Evolutionary conservation across 2,113 vertebrate species (phyloP).

Genomic region (Archocentrus centrarchus): DNA sequence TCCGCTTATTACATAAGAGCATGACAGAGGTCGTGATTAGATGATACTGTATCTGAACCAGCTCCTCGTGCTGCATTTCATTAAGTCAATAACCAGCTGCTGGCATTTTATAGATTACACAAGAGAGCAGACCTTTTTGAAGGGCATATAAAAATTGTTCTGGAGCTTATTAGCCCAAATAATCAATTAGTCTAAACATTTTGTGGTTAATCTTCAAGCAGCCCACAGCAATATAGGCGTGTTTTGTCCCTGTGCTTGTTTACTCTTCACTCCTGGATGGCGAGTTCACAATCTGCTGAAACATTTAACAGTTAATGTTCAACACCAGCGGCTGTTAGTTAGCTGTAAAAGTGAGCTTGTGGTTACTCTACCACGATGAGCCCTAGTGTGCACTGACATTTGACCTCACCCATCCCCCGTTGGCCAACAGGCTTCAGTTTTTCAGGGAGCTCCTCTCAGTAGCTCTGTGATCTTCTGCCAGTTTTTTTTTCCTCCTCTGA

Average conservation of each 20-base stretch:
- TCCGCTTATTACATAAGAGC: conserved; percentile 15
- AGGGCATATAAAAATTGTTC: not conserved
- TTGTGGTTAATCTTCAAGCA: conserved; percentile 27
- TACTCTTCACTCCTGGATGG: conserved; percentile 5
- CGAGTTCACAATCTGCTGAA: conserved; percentile 32
- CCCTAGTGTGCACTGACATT: conserved; percentile 56
- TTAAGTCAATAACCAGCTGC: conserved; percentile 37
- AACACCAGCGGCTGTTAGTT: conserved; percentile 8
- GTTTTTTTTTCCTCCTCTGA: not conserved
- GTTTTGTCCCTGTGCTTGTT: conserved; percentile 15
- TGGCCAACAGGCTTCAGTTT: conserved; percentile 4
- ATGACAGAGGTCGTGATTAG: not conserved
- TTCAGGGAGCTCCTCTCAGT: conserved; percentile 6
- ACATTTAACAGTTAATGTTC: conserved; percentile 47
- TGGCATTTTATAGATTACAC: conserved; percentile 36
- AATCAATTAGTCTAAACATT: conserved; percentile 44
- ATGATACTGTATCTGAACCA: not conserved
- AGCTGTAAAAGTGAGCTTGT: conserved; percentile 38
- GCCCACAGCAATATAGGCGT: not conserved
- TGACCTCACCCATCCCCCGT: conserved; percentile 52
- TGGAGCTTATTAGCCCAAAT: conserved; percentile 21
- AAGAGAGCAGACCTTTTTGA: not conserved
- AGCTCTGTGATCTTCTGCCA: not conserved
- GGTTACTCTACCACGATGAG: conserved; percentile 58
- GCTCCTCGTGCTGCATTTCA: conserved; percentile 20